Conservation (phyloP, 2,797 vertebrate species). For the Lateolabrax maculatus region DNA sequence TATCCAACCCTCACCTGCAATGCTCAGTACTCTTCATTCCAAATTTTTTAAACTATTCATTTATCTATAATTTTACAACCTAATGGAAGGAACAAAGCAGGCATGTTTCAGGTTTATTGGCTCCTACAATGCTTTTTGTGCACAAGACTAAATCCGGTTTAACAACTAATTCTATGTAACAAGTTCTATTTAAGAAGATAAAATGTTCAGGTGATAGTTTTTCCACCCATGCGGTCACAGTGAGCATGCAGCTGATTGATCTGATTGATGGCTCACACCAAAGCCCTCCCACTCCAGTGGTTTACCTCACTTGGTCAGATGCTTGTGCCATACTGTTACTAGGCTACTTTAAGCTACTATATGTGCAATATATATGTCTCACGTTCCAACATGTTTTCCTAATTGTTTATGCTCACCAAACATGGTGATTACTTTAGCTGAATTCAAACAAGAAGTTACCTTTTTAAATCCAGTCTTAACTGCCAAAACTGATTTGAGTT, state of each 20-base stretch:
- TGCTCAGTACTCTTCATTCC: no score
- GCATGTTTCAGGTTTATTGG: no score
- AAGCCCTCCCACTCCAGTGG: neutral
- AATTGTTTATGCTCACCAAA: neutral
- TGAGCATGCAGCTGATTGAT: slow-evolving; percentile 8
- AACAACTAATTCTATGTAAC: no score
- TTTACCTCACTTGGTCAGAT: slow-evolving; percentile 27
- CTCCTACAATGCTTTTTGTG: neutral
- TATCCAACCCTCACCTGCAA: no score
- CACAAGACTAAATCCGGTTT: neutral
- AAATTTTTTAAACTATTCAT: no score
- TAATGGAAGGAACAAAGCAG: no score
- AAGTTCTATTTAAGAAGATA: neutral
- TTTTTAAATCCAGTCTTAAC: neutral
- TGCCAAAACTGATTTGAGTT: neutral
- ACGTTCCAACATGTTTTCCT: neutral
- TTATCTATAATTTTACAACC: no score
- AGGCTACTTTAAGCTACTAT: neutral
- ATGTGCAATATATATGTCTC: neutral
- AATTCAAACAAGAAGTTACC: neutral
- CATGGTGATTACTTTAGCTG: neutral
- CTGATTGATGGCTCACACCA: neutral
- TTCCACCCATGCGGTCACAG: neutral
- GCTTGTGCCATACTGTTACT: neutral
- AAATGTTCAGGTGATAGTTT: neutral